phyloP scores from a whole-genome alignment of 2,797 vertebrate genomes.

The Halcyon chelicuti region DNA sequence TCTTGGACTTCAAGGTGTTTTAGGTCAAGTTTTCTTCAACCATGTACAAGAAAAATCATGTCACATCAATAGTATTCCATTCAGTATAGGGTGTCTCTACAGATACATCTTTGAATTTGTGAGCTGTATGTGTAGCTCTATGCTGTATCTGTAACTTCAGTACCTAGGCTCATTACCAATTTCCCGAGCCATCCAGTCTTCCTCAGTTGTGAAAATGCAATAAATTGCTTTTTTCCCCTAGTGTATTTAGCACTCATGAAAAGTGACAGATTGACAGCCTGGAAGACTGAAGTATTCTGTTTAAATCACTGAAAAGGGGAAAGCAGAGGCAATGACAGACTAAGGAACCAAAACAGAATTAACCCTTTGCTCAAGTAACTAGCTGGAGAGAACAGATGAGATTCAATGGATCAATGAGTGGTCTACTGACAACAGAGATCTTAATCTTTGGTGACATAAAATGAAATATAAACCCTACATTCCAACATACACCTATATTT shows the following conservation, averaged over 20 bases:
- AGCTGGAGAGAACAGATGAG: background rate
- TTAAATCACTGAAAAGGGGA: background rate
- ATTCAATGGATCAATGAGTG: background rate
- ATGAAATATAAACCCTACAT: background rate
- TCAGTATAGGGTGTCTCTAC: background rate
- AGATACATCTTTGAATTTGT: background rate
- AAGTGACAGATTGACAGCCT: slow-evolving; percentile 34
- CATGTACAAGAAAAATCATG: background rate
- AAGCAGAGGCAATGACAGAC: background rate
- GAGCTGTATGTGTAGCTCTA: background rate
- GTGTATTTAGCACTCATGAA: slow-evolving; percentile 31
- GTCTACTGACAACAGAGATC: background rate
- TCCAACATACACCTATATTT: background rate
- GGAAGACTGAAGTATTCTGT: background rate
- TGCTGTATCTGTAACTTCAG: background rate
- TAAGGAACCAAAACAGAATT: background rate
- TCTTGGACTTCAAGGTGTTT: background rate
- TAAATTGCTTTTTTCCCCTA: slow-evolving; percentile 22
- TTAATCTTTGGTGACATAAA: background rate
- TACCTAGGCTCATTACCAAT: background rate
- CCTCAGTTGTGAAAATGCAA: slow-evolving; percentile 35
- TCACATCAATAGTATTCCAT: background rate
- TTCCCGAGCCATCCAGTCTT: background rate
- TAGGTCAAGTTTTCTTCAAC: background rate
- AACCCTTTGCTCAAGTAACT: background rate